These are phyloP conservation scores for Siphlonurus alternatus DNA, from an alignment of 2,888 invertebrate genomes.

Conservation along the genomic window DNA sequence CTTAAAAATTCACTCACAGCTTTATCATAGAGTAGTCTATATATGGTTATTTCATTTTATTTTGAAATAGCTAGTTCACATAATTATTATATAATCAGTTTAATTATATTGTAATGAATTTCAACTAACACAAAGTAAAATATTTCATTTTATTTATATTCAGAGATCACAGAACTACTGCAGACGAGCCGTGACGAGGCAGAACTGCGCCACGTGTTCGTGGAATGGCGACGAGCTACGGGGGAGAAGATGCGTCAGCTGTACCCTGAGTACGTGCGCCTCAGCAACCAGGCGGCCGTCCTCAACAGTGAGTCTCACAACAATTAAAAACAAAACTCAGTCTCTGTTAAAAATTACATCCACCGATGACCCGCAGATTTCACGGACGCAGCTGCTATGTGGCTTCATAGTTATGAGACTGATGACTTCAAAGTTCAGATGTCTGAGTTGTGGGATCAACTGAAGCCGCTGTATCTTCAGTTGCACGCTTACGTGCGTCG, in stretches of 20 bases:
- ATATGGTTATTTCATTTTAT: too few species aligned
- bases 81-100: too few species aligned
- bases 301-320: slow-evolving; percentile 21
- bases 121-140: too few species aligned
- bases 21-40: too few species aligned
- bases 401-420: slow-evolving; percentile 28
- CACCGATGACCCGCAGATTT: slow-evolving; percentile 17
- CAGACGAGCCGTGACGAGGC: slow-evolving; percentile 54
- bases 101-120: too few species aligned
- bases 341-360: neutral
- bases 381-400: slow-evolving; percentile 24
- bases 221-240: slow-evolving; percentile 53
- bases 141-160: too few species aligned
- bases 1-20: too few species aligned
- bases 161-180: slow-evolving; percentile 52
- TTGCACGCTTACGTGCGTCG: slow-evolving; percentile 35
- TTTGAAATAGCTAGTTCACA: too few species aligned
- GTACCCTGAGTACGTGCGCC: slow-evolving; percentile 22
- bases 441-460: slow-evolving; percentile 20
- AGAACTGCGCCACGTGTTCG: slow-evolving; percentile 61
- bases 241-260: slow-evolving; percentile 40
- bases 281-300: slow-evolving; percentile 24
- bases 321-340: neutral
- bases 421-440: slow-evolving; percentile 30
- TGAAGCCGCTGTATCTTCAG: slow-evolving; percentile 28